Evolutionary conservation across 2,888 invertebrate genomes (phyloP).

Genomic region (Argyra leucocephala): DNA sequence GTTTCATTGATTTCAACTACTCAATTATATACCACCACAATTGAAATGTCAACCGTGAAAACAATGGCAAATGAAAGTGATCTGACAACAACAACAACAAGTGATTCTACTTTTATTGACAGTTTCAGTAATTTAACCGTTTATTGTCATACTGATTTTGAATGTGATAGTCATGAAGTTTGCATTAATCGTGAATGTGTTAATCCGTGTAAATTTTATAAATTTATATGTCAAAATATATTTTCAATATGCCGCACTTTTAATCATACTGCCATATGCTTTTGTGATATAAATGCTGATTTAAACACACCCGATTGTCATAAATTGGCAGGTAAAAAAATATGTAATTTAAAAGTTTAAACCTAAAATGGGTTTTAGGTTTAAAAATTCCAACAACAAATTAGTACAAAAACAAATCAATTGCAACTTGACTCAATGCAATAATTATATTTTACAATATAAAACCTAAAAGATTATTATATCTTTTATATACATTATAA

Average conservation of each 20-base stretch:
- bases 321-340: constrained; percentile 52
- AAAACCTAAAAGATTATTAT: no score
- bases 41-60: no score
- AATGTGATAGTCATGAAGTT: constrained; percentile 43
- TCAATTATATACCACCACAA: no score
- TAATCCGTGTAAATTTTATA: constrained; percentile 47
- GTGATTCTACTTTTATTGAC: neutral
- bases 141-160: constrained; percentile 32
- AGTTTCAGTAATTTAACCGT: constrained; percentile 23
- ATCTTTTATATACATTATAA: no score
- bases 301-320: constrained; percentile 48
- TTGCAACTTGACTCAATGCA: neutral
- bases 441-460: no score
- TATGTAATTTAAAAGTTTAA: constrained; percentile 19
- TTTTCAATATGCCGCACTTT: constrained; percentile 46
- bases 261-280: constrained; percentile 50
- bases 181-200: constrained; percentile 47
- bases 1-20: no score
- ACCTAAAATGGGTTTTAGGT: constrained; percentile 30
- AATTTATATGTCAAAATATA: constrained; percentile 39
- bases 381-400: constrained; percentile 20
- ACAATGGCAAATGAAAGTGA: no score
- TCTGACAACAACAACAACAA: no score
- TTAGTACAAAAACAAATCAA: neutral
- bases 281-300: constrained; percentile 45